Conservation (phyloP, 1,140 invertebrate genomes). For the Euura saliciscinereae region DNA sequence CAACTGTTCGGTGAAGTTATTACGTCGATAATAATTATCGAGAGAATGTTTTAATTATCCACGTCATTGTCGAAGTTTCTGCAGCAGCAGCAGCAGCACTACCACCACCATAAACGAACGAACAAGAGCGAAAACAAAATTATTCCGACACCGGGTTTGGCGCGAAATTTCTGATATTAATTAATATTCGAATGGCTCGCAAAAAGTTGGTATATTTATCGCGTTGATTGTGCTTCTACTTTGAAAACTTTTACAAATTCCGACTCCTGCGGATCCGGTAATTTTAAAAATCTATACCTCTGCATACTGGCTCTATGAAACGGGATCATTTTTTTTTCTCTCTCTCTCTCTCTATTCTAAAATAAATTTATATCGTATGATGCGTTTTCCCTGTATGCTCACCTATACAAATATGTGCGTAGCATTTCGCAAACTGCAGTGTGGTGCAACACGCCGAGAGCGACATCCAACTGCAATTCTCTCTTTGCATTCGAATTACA, state of each 20-base stretch:
- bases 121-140: conserved; percentile 14
- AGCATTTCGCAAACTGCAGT: too few relatives aligned
- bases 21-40: conserved; percentile 42
- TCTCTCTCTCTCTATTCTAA: too few relatives aligned
- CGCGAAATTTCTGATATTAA: not conserved
- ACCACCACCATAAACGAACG: conserved; percentile 1
- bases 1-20: conserved; percentile 24
- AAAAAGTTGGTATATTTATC: conserved; percentile 3
- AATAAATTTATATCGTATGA: too few relatives aligned
- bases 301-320: too few relatives aligned
- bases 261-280: too few relatives aligned
- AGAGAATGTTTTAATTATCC: conserved; percentile 42
- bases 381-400: too few relatives aligned
- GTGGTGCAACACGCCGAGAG: too few relatives aligned
- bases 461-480: not conserved
- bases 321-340: too few relatives aligned
- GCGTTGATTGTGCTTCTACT: not conserved
- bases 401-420: too few relatives aligned
- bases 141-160: not conserved
- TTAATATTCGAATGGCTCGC: not conserved
- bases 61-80: conserved; percentile 25
- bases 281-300: too few relatives aligned
- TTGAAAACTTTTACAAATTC: not conserved
- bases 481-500: not conserved
- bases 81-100: too few relatives aligned